Conservation (phyloP, 2,797 vertebrate species). For the Sebastes matsubarae region DNA sequence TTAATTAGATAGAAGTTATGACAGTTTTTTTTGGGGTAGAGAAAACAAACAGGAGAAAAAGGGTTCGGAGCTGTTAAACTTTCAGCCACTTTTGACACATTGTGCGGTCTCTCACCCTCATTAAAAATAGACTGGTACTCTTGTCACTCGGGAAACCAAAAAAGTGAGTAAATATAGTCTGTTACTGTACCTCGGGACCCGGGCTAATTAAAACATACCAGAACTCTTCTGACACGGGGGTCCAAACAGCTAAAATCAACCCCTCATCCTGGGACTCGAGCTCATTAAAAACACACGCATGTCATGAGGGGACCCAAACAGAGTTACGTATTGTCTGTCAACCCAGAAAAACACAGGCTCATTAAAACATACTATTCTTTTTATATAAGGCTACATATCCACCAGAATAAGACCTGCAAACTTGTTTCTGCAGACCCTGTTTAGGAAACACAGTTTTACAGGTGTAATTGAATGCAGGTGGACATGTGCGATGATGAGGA, state of each 20-base stretch:
- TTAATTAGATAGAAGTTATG: not conserved
- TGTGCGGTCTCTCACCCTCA: slow-evolving; percentile 27
- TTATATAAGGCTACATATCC: not conserved
- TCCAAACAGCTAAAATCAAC: slow-evolving; percentile 45
- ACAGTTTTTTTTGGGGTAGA: not conserved
- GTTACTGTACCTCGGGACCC: slow-evolving; percentile 16
- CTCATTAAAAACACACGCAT: slow-evolving; percentile 58
- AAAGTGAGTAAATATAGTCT: slow-evolving; percentile 43
- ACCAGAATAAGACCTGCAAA: not conserved
- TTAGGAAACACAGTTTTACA: slow-evolving; percentile 6
- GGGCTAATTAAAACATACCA: slow-evolving; percentile 61
- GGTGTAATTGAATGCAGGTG: slow-evolving; percentile 14
- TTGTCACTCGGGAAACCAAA: slow-evolving; percentile 33
- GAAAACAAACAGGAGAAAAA: slow-evolving; percentile 1
- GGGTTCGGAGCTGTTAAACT: slow-evolving; percentile 7
- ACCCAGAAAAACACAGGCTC: slow-evolving; percentile 28
- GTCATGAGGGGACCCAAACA: slow-evolving; percentile 22
- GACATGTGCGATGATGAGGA: not conserved
- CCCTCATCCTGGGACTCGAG: slow-evolving; percentile 12
- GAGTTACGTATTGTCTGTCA: slow-evolving; percentile 46
- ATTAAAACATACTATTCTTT: slow-evolving; percentile 57
- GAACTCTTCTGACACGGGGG: slow-evolving; percentile 13
- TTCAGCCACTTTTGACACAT: slow-evolving; percentile 17
- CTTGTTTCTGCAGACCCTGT: slow-evolving; percentile 2
- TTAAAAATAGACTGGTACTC: slow-evolving; percentile 49